Evolutionary conservation across 2,797 vertebrate genomes (phyloP), one percentile per base, ranked within the genome.

Genomic region (Micromesistius poutassou): DNA sequence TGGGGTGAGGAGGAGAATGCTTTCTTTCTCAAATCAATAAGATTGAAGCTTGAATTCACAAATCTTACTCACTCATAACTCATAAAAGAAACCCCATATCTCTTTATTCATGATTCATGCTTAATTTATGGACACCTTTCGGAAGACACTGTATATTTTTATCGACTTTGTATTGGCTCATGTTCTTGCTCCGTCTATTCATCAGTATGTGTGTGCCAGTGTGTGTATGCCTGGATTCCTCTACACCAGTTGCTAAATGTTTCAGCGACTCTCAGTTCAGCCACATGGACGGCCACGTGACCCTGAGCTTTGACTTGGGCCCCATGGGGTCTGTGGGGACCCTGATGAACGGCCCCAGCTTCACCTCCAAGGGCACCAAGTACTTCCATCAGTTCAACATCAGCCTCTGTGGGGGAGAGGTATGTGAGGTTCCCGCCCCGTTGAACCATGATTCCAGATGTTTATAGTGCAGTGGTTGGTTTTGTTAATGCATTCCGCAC

Each of bases 321-420:
- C 91, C 83, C 55, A 94, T 99, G 30, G 95, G 95, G 46, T 91
- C 90, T 0, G 94, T 94, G 50, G 95, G 95, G 13, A 96, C 95
- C 0, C 88, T 98, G 82, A 97, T 97, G 94, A 98, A 96, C 0
- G 97, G 97, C 8, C 98, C 98, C 0, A 98, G 97, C 88, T 99
- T 99, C 82, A 99, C 98, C 8, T 96, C 97, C 72, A 97, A 97
- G 89, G 98, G 98, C 80, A 98, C 97, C 68, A 97, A 97, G 79
- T 99, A 98, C 91, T 98, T 96, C 87, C 97, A 98, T 84, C 94
- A 96, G 86, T 99, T 98, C 89, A 99, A 98, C 76, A 96, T 99
- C 92, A 98, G 97, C 88, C 91, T 99, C 50, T 99, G 97, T 89
- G 97, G 97, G 78, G 94, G 93, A 81, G 94, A 95, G 95, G 98